phyloP scores from a whole-genome alignment of 1,140 invertebrate species.

The Drosophila takahashii region DNA sequence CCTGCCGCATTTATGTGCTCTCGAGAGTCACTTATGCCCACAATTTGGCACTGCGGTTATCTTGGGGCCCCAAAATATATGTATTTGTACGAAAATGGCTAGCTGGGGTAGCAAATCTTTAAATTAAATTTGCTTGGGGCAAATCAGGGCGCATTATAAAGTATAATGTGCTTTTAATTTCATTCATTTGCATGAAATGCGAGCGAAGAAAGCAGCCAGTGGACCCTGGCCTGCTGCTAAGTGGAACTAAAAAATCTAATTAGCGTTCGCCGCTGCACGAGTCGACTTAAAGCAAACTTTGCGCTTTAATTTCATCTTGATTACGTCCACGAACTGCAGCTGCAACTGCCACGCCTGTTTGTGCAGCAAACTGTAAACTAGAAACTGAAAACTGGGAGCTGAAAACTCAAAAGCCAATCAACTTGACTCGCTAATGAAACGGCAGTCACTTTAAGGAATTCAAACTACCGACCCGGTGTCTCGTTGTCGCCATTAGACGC shows the following conservation, averaged over 20 bases:
- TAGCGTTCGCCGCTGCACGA: conserved; percentile 57
- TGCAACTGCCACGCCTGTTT: conserved; percentile 9
- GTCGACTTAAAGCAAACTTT: conserved; percentile 78
- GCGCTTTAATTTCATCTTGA: conserved; percentile 79
- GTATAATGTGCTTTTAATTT: conserved; percentile 84
- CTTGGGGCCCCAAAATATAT: conserved; percentile 56
- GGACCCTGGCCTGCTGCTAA: conserved; percentile 35
- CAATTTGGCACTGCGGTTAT: conserved; percentile 79
- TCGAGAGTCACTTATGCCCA: conserved; percentile 79
- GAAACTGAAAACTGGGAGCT: conserved; percentile 9
- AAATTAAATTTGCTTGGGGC: conserved; percentile 72
- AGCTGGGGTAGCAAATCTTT: conserved; percentile 59
- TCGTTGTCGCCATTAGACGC: conserved; percentile 55
- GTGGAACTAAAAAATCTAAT: conserved; percentile 80
- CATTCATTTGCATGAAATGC: conserved; percentile 76
- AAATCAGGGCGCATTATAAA: conserved; percentile 79
- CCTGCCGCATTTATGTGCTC: conserved; percentile 64
- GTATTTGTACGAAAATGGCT: background rate
- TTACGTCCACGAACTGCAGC: conserved; percentile 39
- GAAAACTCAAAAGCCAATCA: conserved; percentile 67
- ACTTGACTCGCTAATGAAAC: conserved; percentile 73
- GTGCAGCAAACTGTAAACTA: conserved; percentile 16
- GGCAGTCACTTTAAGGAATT: conserved; percentile 64
- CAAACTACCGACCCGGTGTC: conserved; percentile 39
- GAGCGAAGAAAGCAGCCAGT: conserved; percentile 7